These are phyloP conservation scores for Lagocephalus sceleratus DNA, from an alignment of 2,797 vertebrate species.

Conservation along the genomic window DNA sequence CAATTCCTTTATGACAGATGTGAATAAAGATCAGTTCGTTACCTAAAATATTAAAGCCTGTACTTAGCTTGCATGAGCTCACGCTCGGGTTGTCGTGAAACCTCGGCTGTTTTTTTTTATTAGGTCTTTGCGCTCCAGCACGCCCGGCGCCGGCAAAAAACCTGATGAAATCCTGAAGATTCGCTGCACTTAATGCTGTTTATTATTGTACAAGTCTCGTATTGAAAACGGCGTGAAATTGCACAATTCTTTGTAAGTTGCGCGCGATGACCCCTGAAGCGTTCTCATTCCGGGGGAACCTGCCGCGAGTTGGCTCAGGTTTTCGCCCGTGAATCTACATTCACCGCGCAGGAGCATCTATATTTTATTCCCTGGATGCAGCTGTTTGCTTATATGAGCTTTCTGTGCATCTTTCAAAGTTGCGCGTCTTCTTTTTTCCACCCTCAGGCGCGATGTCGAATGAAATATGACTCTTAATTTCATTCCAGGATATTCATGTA, in stretches of 20 bases:
- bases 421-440: constrained; percentile 10
- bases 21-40: constrained; percentile 58
- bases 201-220: neutral
- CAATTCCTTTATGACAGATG: constrained; percentile 65
- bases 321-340: constrained; percentile 15
- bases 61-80: constrained; percentile 37
- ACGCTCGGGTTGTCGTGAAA: constrained; percentile 14
- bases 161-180: constrained; percentile 1
- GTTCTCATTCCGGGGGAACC: too few relatives aligned
- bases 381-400: constrained; percentile 1
- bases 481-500: neutral
- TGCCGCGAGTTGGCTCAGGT: neutral
- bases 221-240: too few relatives aligned
- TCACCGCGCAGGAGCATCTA: constrained; percentile 1
- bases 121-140: constrained; percentile 30
- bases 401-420: constrained; percentile 1
- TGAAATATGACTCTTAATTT: constrained; percentile 28
- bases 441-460: constrained; percentile 1
- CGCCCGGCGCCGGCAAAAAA: constrained; percentile 10
- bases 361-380: constrained; percentile 1
- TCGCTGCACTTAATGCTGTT: neutral
- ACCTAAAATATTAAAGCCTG: constrained; percentile 52
- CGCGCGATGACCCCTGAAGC: too few relatives aligned
- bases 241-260: too few relatives aligned
- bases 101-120: constrained; percentile 37